Conservation (phyloP, 2,113 vertebrate species). For the Gallinago media region DNA sequence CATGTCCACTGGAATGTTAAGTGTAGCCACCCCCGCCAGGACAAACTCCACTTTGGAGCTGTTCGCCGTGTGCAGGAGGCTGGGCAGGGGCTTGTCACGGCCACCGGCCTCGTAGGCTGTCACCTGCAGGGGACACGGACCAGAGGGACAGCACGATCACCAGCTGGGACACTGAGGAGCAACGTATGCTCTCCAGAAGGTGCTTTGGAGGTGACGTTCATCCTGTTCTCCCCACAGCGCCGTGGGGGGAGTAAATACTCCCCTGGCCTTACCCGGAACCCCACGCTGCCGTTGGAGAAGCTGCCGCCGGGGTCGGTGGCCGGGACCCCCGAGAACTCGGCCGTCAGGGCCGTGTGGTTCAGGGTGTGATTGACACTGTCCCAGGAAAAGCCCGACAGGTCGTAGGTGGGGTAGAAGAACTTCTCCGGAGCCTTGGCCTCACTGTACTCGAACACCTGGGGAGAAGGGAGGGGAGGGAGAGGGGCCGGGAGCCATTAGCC, state of each 20-base stretch:
- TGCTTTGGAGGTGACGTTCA: rapidly evolving
- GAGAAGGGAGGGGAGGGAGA: neutral
- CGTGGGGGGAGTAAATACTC: rapidly evolving
- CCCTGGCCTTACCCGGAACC: constrained; percentile 43
- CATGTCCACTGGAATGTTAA: too few species aligned
- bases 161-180: rapidly evolving
- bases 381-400: constrained; percentile 83
- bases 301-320: rapidly evolving
- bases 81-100: constrained; percentile 76
- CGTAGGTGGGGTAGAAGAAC: constrained; percentile 78
- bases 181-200: rapidly evolving
- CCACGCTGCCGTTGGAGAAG: constrained; percentile 76
- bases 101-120: constrained; percentile 77
- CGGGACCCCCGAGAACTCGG: constrained; percentile 65
- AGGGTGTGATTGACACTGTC: constrained; percentile 59
- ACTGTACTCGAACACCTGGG: constrained; percentile 86
- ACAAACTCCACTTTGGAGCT: constrained; percentile 85
- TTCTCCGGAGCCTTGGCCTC: constrained; percentile 38
- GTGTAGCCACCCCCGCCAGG: constrained; percentile 71
- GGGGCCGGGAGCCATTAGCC: rapidly evolving
- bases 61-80: constrained; percentile 86
- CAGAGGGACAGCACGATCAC: rapidly evolving
- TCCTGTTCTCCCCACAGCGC: rapidly evolving
- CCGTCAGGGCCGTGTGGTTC: constrained; percentile 69
- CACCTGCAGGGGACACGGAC: constrained; percentile 64